Conservation (phyloP, 2,797 vertebrate species). For the Uromys caudimaculatus region DNA sequence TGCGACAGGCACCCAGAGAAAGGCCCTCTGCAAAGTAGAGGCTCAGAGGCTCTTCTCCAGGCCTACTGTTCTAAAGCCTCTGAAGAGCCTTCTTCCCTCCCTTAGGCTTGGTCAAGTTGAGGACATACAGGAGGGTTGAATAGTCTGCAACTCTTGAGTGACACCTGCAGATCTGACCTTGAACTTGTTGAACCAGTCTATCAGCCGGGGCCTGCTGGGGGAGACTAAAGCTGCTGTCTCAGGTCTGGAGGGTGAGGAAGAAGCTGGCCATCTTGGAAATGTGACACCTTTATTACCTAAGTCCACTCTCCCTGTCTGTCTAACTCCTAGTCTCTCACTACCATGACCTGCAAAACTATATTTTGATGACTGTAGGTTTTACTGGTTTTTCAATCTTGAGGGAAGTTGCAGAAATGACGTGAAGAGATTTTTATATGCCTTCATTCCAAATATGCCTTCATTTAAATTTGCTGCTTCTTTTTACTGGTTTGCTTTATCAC, state of each 20-base stretch:
- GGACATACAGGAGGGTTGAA: not conserved
- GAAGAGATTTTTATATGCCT: not conserved
- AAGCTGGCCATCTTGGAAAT: not conserved
- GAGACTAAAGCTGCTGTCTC: not conserved
- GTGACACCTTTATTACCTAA: not conserved
- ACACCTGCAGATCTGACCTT: not conserved
- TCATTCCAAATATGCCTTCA: not conserved
- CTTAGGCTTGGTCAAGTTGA: not conserved
- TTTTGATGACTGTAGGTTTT: not conserved
- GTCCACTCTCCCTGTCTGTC: not conserved
- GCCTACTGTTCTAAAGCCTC: not conserved
- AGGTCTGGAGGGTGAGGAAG: not conserved
- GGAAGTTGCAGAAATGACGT: slow-evolving; percentile 39
- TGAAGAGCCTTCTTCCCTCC: no score
- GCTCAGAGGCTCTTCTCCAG: not conserved
- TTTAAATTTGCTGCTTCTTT: not conserved
- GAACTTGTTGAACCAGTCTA: not conserved
- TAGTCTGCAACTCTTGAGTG: not conserved
- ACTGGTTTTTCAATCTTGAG: slow-evolving; percentile 39
- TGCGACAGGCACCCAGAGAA: not conserved
- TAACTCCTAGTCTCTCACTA: not conserved
- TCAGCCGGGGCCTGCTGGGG: not conserved
- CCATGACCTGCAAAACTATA: not conserved
- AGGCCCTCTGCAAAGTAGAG: not conserved
- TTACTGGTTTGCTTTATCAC: slow-evolving; percentile 38